Conservation (phyloP, 2,888 invertebrate genomes). For the Tetropium fuscum region DNA sequence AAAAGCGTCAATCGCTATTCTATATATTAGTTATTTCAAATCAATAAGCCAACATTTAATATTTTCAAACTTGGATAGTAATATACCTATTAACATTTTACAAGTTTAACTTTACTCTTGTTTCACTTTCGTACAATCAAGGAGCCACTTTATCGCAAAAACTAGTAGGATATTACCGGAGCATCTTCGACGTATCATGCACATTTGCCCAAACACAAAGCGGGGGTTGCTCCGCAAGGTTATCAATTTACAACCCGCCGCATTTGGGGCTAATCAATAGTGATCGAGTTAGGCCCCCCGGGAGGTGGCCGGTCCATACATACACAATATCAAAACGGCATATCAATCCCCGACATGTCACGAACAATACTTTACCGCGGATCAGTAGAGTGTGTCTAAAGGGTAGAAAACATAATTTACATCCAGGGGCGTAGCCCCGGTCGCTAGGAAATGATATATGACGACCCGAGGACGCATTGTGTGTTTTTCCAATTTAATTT, state of each 20-base stretch:
- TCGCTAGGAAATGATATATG: slow-evolving; percentile 8
- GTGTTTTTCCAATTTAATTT: slow-evolving; percentile 4
- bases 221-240: slow-evolving; percentile 3
- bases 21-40: too few species aligned
- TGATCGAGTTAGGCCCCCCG: slow-evolving; percentile 1
- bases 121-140: too few species aligned
- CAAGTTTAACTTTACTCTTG: too few species aligned
- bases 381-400: slow-evolving; percentile 7
- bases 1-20: too few species aligned
- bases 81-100: too few species aligned
- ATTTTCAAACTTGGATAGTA: too few species aligned
- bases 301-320: slow-evolving; percentile 3
- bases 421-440: slow-evolving; percentile 6
- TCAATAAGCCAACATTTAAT: too few species aligned
- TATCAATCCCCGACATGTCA: slow-evolving; percentile 21
- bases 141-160: too few species aligned
- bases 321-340: slow-evolving; percentile 15
- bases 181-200: too few species aligned
- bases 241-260: slow-evolving; percentile 11
- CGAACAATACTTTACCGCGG: slow-evolving; percentile 13
- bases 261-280: slow-evolving; percentile 9
- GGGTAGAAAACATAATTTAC: slow-evolving; percentile 10
- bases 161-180: too few species aligned
- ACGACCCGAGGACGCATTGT: neutral
- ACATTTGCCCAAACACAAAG: slow-evolving; percentile 2